Evolutionary conservation across 2,797 vertebrate species (phyloP), one percentile per base, ranked within the genome.

Genomic region (Gadopsis bispinosus): DNA sequence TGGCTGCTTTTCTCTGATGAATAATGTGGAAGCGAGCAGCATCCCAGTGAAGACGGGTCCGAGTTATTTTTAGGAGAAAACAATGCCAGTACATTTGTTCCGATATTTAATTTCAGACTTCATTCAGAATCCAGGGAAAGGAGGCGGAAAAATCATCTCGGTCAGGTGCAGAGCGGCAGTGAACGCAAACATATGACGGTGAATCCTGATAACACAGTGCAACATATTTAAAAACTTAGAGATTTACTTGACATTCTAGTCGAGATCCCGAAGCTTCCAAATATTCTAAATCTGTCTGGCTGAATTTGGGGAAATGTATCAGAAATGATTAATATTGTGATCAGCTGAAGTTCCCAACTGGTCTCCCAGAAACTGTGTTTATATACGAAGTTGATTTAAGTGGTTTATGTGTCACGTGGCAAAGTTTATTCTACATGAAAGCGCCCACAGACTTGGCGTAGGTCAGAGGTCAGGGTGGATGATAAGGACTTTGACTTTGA

Each of bases 61-160:
- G 51, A 69, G 58, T 65, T 82, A 88, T 83, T 83, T 88, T 77
- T 75, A 74, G 78, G 66, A 22, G 72, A 63, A 85, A 67, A 69
- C 16, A 31, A 73, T 45, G 72, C 65, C 31, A 2, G 39, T 4
- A 19, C n/a, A 37, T 69, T 64, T 33, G 47, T 54, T 77, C 55
- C 43, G 47, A 14, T 59, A 41, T 84, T 35, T 78, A 3, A 55
- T 65, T 70, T 73, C 77, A 69, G 74, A 53, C 55, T 67, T 12
- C 26, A 26, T 26, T n/a, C 16, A 60, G 65, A 60, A 71, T 77
- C n/a, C 17, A 29, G 55, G 26, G n/a, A 20, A 69, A 69, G 2
- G 7, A n/a, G 35, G 58, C 2, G 9, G 10, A 19, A 33, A 14
- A 67, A 17, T 14, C 35, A 5, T 35, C 64, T 66, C n/a, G 60